A percentile compares a stretch with the other conserved stretches of the same genome.
Conservation (phyloP, 2,888 invertebrate species). For the Taenaris catops region DNA sequence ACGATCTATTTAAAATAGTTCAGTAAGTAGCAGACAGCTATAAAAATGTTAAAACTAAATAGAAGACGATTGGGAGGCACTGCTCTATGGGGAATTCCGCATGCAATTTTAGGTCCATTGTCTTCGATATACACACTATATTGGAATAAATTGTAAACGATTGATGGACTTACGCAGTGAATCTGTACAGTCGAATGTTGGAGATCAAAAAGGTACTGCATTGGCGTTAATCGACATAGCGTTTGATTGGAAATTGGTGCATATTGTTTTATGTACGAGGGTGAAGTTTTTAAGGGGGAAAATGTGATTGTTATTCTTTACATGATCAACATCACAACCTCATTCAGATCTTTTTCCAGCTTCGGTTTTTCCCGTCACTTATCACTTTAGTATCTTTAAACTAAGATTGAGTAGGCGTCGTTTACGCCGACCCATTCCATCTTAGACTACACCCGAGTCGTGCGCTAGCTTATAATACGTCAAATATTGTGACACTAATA, state of each 20-base stretch:
- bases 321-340: no score
- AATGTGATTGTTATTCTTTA: background rate
- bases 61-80: conserved; percentile 5
- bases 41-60: no score
- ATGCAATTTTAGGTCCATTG: conserved; percentile 21
- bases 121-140: conserved; percentile 15
- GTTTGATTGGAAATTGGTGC: conserved; percentile 17
- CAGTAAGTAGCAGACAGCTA: no score
- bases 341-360: no score
- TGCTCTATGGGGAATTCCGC: conserved; percentile 12
- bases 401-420: no score
- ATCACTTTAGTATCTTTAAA: no score
- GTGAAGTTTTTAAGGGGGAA: background rate
- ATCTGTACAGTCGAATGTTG: conserved; percentile 10
- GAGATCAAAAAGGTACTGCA: conserved; percentile 16
- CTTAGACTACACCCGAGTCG: no score
- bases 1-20: no score
- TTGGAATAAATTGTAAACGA: conserved; percentile 5
- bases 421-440: no score
- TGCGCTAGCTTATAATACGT: no score
- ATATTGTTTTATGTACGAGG: conserved; percentile 8
- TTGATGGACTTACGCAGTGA: conserved; percentile 6
- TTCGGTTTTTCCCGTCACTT: no score
- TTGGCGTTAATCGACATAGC: conserved; percentile 9
- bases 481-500: no score